These are phyloP conservation scores for Samia ricini DNA, from an alignment of 1,140 invertebrate genomes.

Conservation along the genomic window DNA sequence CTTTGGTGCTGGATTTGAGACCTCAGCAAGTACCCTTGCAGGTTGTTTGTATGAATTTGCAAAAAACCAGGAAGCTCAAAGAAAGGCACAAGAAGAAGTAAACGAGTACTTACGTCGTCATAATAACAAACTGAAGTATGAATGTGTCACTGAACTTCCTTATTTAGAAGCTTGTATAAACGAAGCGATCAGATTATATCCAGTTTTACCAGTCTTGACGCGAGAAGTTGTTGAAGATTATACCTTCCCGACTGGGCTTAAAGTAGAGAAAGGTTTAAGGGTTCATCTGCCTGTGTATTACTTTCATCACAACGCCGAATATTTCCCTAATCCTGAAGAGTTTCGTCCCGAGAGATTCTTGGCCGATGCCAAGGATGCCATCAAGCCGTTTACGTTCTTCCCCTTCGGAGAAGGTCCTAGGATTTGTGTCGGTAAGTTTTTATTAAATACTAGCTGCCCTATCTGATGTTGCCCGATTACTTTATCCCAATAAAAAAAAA, in stretches of 20 bases:
- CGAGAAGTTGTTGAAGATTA: constrained; percentile 49
- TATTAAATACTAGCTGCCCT: no score
- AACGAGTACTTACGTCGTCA: constrained; percentile 49
- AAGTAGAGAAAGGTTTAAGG: constrained; percentile 31
- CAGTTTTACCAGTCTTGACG: constrained; percentile 35
- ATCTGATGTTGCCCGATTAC: no score
- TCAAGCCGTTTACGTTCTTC: constrained; percentile 61
- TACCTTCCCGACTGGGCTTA: constrained; percentile 48
- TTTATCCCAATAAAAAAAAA: no score
- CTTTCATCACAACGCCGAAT: constrained; percentile 73
- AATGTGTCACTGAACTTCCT: constrained; percentile 59
- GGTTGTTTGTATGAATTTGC: constrained; percentile 77
- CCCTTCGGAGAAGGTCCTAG: constrained; percentile 83
- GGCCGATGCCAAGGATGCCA: constrained; percentile 53
- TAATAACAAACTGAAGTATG: constrained; percentile 52
- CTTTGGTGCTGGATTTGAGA: constrained; percentile 80
- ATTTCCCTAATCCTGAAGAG: constrained; percentile 72
- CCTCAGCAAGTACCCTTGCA: constrained; percentile 62
- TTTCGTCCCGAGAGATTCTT: constrained; percentile 78
- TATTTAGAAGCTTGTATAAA: constrained; percentile 43
- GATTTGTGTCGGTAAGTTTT: constrained; percentile 78
- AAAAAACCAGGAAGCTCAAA: constrained; percentile 74
- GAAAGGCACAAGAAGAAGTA: constrained; percentile 77
- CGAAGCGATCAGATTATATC: constrained; percentile 55
- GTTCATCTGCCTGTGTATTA: constrained; percentile 40